Percentiles rank a stretch among this genome's conserved stretches.
Evolutionary conservation across 2,888 invertebrate genomes (phyloP).

Genomic region (Ophion slaviceki): DNA sequence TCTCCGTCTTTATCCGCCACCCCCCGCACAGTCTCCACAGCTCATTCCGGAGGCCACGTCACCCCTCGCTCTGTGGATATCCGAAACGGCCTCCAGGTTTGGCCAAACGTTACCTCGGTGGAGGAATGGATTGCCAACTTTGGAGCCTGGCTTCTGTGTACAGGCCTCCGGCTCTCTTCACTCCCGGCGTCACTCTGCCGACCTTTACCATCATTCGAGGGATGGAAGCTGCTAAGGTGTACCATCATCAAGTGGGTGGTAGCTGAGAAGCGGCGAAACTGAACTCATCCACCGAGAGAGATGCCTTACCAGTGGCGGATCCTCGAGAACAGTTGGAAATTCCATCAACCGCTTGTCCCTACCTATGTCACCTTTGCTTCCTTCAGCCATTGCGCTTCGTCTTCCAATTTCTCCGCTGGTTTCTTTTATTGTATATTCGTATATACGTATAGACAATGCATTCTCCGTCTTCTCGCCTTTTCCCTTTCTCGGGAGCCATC

Average conservation of each 20-base stretch:
- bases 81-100: slow-evolving; percentile 48
- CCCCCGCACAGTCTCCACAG: not conserved
- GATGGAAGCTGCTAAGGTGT: slow-evolving; percentile 10
- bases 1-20: slow-evolving; percentile 6
- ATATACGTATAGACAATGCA: not conserved
- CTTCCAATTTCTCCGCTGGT: not conserved
- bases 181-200: slow-evolving; percentile 19
- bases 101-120: slow-evolving; percentile 36
- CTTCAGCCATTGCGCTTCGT: not conserved
- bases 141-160: slow-evolving; percentile 55
- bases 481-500: slow-evolving; percentile 15
- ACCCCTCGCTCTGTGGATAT: slow-evolving; percentile 14
- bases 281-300: slow-evolving; percentile 39
- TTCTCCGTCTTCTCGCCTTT: not conserved
- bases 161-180: slow-evolving; percentile 53
- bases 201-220: not conserved
- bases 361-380: slow-evolving; percentile 57
- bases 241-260: slow-evolving; percentile 29
- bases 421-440: slow-evolving; percentile 1
- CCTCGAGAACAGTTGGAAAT: slow-evolving; percentile 60
- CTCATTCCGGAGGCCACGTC: slow-evolving; percentile 8
- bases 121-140: slow-evolving; percentile 65
- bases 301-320: slow-evolving; percentile 48
- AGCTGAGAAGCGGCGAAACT: slow-evolving; percentile 30
- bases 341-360: slow-evolving; percentile 65